Base-by-base conservation (phyloP, 2,113 vertebrate species). In the Hymenochirus boettgeri region DNA sequence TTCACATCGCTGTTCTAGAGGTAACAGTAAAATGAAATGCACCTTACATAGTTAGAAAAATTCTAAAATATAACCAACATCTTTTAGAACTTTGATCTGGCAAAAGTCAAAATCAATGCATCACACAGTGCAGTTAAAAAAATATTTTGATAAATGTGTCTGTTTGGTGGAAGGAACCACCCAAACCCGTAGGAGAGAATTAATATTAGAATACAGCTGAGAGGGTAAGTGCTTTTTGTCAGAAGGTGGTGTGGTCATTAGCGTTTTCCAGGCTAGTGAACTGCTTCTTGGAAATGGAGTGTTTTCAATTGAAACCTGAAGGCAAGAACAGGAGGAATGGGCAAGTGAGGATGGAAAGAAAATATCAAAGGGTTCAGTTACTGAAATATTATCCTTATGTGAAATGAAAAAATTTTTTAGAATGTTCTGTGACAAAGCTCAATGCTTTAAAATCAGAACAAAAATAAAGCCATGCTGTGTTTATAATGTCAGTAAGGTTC, bases 21-120 rank as follows among this genome's bases (percentile, higher is more conserved):
- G n/a, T n/a, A n/a, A n/a, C n/a, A n/a, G n/a, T n/a, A n/a, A n/a
- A n/a, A n/a, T n/a, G n/a, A n/a, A n/a, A n/a, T n/a, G n/a, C n/a
- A n/a, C n/a, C n/a, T n/a, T n/a, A n/a, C n/a, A n/a, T n/a, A n/a
- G n/a, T n/a, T n/a, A n/a, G n/a, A n/a, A n/a, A n/a, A n/a, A n/a
- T n/a, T n/a, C n/a, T n/a, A n/a, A n/a, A n/a, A n/a, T n/a, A n/a
- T n/a, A n/a, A n/a, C n/a, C n/a, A n/a, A n/a, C n/a, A 35, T 35
- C 10, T 4, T 35, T 35, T 35, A 13, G 10, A 8, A 35, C 10
- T 35, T 9, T 35, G 33, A 35, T 35, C 33, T 35, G 15, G 60
- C 74, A 77, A 60, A 61, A 73, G 2, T 4, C 6, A 15, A n/a
- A 15, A 11, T 21, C 8, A 48, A 2, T 48, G 18, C 3, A 15